Base-by-base conservation (phyloP, 1,140 invertebrate species). In the Anadara kagoshimensis region DNA sequence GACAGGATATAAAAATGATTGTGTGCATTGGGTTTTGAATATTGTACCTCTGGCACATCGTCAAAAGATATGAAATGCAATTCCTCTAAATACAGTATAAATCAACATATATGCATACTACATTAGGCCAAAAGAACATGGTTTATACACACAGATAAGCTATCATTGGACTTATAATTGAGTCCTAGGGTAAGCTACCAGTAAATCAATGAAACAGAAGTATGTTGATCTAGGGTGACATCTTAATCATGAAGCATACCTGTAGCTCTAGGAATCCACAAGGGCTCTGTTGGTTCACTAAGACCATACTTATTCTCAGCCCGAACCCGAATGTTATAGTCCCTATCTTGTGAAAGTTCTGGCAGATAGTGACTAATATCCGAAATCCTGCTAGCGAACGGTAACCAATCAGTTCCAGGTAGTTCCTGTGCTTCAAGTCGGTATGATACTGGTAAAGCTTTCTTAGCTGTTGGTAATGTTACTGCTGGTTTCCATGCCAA, bases 231-330 rank as follows among this genome's bases (percentile, higher is more conserved):
- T 36, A 36, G 29, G 7, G 7, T 36, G 29, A 36, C 29, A 36
- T n/a, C n/a, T n/a, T n/a, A 36, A 24, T 12, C 12, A 7, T 14
- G 1, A 22, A 3, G 20, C 14, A 14, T 74, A 86, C 85, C 76
- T 79, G 71, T 78, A 43, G 85, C 85, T 72, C 84, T 82, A 7
- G 83, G 84, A 51, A 87, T 69, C 81, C 83, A 85, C 5, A 87
- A 67, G 29, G 85, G 72, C 47, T 81, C 77, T 12, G 85, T 83
- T 0, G 85, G 84, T 57, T 84, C 84, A 71, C 85, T 87, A 47
- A 84, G 62, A 12, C 86, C 86, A 64, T 82, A 86, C 26, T 85
- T 79, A 58, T 82, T 86, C 63, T 87, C 83, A n/a, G 86, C 86
- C 36, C 86, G 57, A 11, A 87, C 81, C 22, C 86, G 45, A 61